Base-by-base conservation (phyloP, 1,140 invertebrate species). In the Pristionchus pacificus region DNA sequence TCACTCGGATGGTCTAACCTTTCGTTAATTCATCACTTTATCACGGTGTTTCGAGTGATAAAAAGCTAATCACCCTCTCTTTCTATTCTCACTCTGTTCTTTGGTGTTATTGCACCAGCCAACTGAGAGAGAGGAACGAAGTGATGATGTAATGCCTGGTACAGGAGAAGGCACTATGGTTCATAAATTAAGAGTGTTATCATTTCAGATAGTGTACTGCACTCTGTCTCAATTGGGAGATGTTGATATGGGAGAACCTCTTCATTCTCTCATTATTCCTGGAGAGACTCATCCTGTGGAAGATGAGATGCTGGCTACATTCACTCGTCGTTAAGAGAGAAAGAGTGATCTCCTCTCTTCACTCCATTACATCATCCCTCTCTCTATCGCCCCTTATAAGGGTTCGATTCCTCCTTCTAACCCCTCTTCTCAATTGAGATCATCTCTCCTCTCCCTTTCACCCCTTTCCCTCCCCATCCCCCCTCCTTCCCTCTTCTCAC, bases 211-310 rank as follows among this genome's bases (percentile, higher is more conserved):
- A 76, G 83, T 89, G 2, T 89, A 88, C 6, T 89, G 88, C 75
- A 88, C 89, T 6, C 84, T 98, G 60, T 79, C 87, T 71, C 87
- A 91, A 78, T 91, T 98, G 91, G 85, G 85, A 58, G 84, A 86
- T n/a, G 70, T 84, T 33, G 90, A 97, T 84, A 84, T 98, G 64
- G 96, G 96, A 24, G 84, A 86, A 29, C 95, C 96, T 27, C 87
- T 98, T 58, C 96, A 99, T 86, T 97, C 92, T 62, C 85, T 99
- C 2, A 89, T 98, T 27, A 91, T 98, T 80, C 79, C 79, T 29
- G 77, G 79, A 27, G 28, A 75, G 27, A 65, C 79, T 38, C 81
- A 83, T 74, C 77, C 77, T 25, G 60, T 83, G 28, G 81, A 83
- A 74, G 29, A 65, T 31, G 79, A 83, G 38, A 78, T 83, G 79